Base-by-base conservation (phyloP, 2,113 vertebrate genomes). In the Prochilodus magdalenae region DNA sequence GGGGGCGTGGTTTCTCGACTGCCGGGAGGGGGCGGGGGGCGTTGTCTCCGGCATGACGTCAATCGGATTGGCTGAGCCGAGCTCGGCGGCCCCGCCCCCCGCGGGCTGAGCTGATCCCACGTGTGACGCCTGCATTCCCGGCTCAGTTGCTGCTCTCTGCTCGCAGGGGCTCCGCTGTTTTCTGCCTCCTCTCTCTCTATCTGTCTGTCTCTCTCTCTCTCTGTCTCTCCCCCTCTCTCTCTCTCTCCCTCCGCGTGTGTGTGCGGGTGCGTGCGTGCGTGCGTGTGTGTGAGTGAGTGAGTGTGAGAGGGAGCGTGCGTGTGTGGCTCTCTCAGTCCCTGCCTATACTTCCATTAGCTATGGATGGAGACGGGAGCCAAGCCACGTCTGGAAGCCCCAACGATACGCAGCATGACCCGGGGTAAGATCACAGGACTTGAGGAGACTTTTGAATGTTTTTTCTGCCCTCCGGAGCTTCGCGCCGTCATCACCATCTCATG, bases 111-210 rank as follows among this genome's bases (percentile, higher is more conserved):
- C 94, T 92, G 96, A 96, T 93, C 95, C 96, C 96, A 96, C 95
- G 96, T 96, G 96, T 96, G 95, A 96, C 94, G 95, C 94, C 92
- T 89, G 91, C 92, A 88, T 93, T 94, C 94, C 93, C 93, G 93
- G 93, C 93, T 94, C 93, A 92, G 93, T 93, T 91, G 94, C 93
- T 92, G 94, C 91, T 94, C 90, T 90, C 92, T 93, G 94, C 92
- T 24, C 53, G 53, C 53, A 55, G 53, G 92, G 93, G 91, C 91
- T 91, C 89, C 91, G 93, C 93, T 63, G 24, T 62, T 75, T 93
- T 90, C 91, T 89, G 90, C 89, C 88, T 89, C 90, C 72, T 81
- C 92, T 89, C 36, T 69, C 65, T 79, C 77, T 69, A 51, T 59
- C 77, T 71, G 66, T 53, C 24, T 72, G 55, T 59, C 22, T 70